Base-by-base conservation (phyloP, 2,797 vertebrate genomes). In the Momotus momota region DNA sequence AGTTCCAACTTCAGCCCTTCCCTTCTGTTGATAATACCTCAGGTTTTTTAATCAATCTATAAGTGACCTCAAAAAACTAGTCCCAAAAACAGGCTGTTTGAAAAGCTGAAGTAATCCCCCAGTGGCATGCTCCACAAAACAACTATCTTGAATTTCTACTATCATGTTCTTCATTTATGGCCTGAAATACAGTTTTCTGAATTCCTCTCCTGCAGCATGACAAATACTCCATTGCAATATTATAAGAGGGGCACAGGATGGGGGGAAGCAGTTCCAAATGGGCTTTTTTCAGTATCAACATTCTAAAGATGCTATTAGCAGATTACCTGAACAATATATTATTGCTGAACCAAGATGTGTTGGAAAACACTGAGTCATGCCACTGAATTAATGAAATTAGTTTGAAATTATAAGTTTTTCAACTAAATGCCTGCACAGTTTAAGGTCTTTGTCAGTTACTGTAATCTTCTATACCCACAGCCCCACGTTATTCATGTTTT, bases 321-420 rank as follows among this genome's bases (percentile, higher is more conserved):
- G 80, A 93, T 94, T 95, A 90, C 62, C 78, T n/a, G 13, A 88
- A 66, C 73, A 84, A 88, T 79, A 75, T 75, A 81, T 91, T 95
- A 90, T 60, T 86, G 82, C 85, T 81, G 78, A 93, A 91, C 48
- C 52, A 70, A 81, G 83, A 86, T 38, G 31, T 26, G 16, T 46
- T 88, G 65, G 61, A 89, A 95, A 94, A 61, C 84, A 94, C 73
- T 49, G 73, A 94, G 64, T 94, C 95, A 94, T 91, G 48, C 46
- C 45, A 60, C 52, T 80, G 69, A 94, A 90, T 89, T 95, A 87
- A 92, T 88, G 58, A 91, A 93, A 92, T 78, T 92, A 57, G 62
- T 69, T 86, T 84, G 81, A 91, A 96, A 91, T 93, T 62, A 70
- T 41, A 38, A 54, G 25, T 91, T 93, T 88, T 88, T 54, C 67